Evolutionary conservation across 2,888 invertebrate genomes (phyloP).

Genomic region (Ormyrus thymus): DNA sequence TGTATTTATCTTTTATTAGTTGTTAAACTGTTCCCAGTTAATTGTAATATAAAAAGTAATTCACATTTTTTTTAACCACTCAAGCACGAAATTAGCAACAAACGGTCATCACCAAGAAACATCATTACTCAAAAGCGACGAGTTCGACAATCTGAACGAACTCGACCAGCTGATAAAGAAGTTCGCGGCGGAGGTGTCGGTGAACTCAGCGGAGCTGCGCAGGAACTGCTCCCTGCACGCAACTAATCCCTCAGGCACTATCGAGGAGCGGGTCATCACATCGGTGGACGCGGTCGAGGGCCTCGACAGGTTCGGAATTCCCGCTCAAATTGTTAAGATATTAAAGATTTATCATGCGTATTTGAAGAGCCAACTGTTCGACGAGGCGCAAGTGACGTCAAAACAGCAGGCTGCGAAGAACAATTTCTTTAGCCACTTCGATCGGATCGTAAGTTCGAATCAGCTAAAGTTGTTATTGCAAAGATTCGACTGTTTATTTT

Average conservation of each 20-base stretch:
- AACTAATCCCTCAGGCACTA: slow-evolving; percentile 53
- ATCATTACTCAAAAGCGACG: slow-evolving; percentile 10
- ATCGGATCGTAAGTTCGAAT: slow-evolving; percentile 56
- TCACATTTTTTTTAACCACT: background rate
- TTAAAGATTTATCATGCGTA: slow-evolving; percentile 66
- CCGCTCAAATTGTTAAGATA: slow-evolving; percentile 62
- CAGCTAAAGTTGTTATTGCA: too few relatives aligned
- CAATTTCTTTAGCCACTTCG: slow-evolving; percentile 63
- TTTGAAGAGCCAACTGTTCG: slow-evolving; percentile 53
- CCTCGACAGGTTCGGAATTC: slow-evolving; percentile 64
- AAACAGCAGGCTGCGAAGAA: slow-evolving; percentile 53
- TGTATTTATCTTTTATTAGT: background rate
- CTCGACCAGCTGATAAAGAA: slow-evolving; percentile 64
- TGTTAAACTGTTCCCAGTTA: background rate
- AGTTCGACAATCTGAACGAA: slow-evolving; percentile 61
- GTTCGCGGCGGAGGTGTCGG: slow-evolving; percentile 55
- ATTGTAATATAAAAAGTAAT: background rate
- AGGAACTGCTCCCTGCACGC: slow-evolving; percentile 65
- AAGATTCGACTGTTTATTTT: too few relatives aligned
- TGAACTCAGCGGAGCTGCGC: slow-evolving; percentile 14
- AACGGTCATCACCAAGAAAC: background rate
- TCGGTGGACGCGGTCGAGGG: slow-evolving; percentile 64
- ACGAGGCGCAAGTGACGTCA: slow-evolving; percentile 23
- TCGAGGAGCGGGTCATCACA: slow-evolving; percentile 58
- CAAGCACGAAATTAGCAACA: background rate